These are phyloP conservation scores for Orchesella flavescens DNA, from an alignment of 2,888 invertebrate species.

Conservation along the genomic window DNA sequence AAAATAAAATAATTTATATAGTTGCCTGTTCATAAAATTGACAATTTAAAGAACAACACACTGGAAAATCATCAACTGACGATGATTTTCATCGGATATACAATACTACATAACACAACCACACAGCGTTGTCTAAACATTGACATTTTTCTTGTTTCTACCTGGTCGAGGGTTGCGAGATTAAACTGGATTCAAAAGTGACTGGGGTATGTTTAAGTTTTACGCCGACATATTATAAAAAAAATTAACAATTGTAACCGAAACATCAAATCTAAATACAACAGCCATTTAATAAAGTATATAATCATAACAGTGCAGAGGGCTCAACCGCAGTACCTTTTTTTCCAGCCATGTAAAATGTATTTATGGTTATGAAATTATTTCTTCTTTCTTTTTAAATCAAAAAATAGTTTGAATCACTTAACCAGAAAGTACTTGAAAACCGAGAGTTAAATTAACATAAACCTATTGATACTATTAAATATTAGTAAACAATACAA, in stretches of 20 bases:
- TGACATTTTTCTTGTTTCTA: constrained; percentile 7
- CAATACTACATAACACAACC: background rate
- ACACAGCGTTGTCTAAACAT: background rate
- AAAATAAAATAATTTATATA: constrained; percentile 54
- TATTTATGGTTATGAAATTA: no score
- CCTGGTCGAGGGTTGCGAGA: background rate
- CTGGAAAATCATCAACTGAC: no score
- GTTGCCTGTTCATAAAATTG: constrained; percentile 44
- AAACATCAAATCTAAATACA: no score
- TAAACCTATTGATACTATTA: constrained; percentile 2
- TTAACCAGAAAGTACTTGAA: constrained; percentile 13
- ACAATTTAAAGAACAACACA: constrained; percentile 52
- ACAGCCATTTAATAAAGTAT: no score
- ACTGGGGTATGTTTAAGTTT: background rate
- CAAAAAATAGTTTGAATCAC: constrained; percentile 30
- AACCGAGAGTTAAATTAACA: constrained; percentile 5
- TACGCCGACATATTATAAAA: background rate
- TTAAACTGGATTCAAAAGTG: no score
- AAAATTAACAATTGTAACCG: no score
- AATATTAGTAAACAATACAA: constrained; percentile 2
- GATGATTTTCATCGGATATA: background rate
- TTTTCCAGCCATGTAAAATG: background rate
- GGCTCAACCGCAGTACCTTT: background rate
- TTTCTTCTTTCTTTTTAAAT: constrained; percentile 9
- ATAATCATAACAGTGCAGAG: no score